Base-by-base conservation (phyloP, 2,888 invertebrate species). In the Ectemnius lituratus region DNA sequence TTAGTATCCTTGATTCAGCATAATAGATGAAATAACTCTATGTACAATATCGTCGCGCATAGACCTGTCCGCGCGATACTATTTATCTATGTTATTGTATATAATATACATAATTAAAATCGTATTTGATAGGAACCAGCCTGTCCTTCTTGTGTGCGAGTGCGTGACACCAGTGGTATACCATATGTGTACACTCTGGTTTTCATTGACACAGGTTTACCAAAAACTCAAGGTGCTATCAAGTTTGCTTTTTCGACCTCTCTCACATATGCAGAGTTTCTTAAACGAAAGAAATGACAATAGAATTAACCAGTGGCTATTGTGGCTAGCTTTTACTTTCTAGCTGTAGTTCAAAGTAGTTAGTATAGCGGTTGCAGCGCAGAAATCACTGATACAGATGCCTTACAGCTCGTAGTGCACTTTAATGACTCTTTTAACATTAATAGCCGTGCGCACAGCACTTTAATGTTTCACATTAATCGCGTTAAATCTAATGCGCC, bases 41-140 rank as follows among this genome's bases (percentile, higher is more conserved):
- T 81, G 79, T 83, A 78, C 79, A 82, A 83, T 84, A 80, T 63
- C 79, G 84, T 79, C 81, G 79, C 79, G 76, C 80, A 79, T 78
- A 76, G 73, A 79, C 74, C 80, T 81, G 79, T 75, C 81, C 75
- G 80, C 76, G 78, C 78, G 68, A 83, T 80, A 79, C 74, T 82
- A 83, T 85, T 80, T 81, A 75, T 81, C 78, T 80, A 80, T 82
- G 81, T 83, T 86, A 78, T 80, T 85, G 81, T 85, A 85, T 80
- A 85, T 86, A 86, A 71, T 73, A 75, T 70, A 73, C 63, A 67
- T 74, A 78, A 76, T 76, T 81, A 76, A 73, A 86, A 74, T 77
- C 71, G 75, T 82, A 85, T 83, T 81, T 82, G 75, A 83, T 82
- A 76, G 81, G 74, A 83, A 78, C 75, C 75, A 73, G 70, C 71